These are phyloP conservation scores for Thaumatotibia leucotreta DNA, from an alignment of 1,140 invertebrate genomes.

Conservation along the genomic window DNA sequence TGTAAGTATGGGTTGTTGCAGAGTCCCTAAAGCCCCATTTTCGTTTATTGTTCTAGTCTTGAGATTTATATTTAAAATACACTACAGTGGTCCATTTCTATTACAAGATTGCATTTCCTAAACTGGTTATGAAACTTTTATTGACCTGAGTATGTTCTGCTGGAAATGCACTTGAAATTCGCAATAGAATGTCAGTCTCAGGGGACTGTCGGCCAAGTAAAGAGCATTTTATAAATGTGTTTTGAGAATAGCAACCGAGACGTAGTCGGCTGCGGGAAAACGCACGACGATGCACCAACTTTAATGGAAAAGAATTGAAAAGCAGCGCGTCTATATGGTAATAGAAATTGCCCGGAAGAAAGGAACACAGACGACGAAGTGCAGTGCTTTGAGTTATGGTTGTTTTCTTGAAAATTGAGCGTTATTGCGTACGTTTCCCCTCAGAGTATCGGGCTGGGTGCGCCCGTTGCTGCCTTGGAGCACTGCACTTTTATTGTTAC, in stretches of 20 bases:
- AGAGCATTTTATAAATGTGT: conserved; percentile 74
- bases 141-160: conserved; percentile 53
- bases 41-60: neutral
- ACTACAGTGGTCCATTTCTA: neutral
- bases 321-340: conserved; percentile 75
- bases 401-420: conserved; percentile 72
- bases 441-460: conserved; percentile 28
- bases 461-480: conserved; percentile 23
- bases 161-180: conserved; percentile 63
- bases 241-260: conserved; percentile 57
- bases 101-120: conserved; percentile 28
- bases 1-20: too few species aligned
- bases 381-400: conserved; percentile 69
- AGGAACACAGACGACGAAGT: conserved; percentile 69
- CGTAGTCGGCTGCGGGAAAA: conserved; percentile 48
- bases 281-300: conserved; percentile 70
- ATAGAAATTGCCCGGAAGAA: conserved; percentile 76
- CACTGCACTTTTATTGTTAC: conserved; percentile 43
- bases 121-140: conserved; percentile 46
- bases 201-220: conserved; percentile 59
- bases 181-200: conserved; percentile 64
- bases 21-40: too few species aligned
- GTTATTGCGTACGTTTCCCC: conserved; percentile 54
- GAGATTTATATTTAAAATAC: neutral
- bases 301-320: conserved; percentile 77